phyloP scores from a whole-genome alignment of 2,888 invertebrate genomes.

The Eupeodes luniger region DNA sequence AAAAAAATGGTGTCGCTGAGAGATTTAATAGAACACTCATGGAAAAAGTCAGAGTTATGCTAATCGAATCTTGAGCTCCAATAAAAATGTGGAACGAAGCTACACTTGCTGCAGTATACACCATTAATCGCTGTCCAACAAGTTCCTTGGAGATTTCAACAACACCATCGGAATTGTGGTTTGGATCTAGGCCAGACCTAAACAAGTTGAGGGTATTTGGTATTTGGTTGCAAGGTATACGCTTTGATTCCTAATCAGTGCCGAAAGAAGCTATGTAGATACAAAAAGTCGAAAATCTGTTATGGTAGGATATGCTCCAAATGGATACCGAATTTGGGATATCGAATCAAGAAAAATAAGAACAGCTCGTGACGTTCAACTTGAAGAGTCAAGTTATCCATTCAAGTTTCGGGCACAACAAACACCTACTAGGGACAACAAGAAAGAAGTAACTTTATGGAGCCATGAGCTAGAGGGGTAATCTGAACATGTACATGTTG shows the following conservation, averaged over 20 bases:
- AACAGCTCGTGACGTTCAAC: not conserved
- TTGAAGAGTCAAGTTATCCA: not conserved
- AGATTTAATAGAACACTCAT: not conserved
- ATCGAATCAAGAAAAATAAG: not conserved
- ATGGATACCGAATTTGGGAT: not conserved
- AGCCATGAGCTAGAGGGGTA: too few species aligned
- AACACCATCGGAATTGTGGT: not conserved
- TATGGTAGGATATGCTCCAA: not conserved
- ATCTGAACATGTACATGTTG: too few species aligned
- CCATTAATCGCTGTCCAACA: not conserved
- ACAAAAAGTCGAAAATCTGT: not conserved
- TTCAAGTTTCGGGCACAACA: not conserved
- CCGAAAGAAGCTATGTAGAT: too few species aligned
- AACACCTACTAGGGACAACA: too few species aligned
- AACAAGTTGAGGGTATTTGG: not conserved
- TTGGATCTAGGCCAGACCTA: not conserved
- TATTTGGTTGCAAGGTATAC: too few species aligned
- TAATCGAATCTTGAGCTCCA: not conserved
- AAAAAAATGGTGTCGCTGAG: not conserved
- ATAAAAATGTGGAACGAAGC: not conserved
- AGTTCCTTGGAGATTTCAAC: not conserved
- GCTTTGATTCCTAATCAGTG: not conserved
- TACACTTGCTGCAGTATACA: not conserved
- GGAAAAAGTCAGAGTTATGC: not conserved
- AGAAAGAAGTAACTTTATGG: too few species aligned